Base-by-base conservation (phyloP, 2,888 invertebrate species). In the Orthonevra nobilis region DNA sequence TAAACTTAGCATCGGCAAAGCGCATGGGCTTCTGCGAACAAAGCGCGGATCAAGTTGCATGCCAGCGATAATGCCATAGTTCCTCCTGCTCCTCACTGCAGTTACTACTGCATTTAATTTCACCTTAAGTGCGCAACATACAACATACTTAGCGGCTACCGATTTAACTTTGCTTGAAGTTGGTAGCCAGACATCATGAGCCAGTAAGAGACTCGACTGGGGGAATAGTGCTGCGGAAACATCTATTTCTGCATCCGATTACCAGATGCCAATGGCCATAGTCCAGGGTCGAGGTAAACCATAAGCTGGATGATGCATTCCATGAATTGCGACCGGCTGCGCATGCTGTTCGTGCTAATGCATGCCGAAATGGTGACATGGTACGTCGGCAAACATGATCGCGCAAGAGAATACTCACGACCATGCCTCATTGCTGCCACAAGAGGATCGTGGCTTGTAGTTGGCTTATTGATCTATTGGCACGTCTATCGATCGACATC, bases 311-410 rank as follows among this genome's bases (percentile, higher is more conserved):
- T 46, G 44, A 56, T 56, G 38, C 66, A 68, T 68, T 68, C 20
- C 30, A 30, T 10, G 48, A 68, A 68, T 48, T 38, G 56, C 46
- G 56, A 17, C 46, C 46, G 56, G 36, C 46, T 68, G 56, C 46
- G 56, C 66, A 58, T 50, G 68, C 38, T 69, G 58, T 69, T 69
- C 48, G 68, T 58, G 68, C 56, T 58, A 69, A 69, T 69, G 40
- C 40, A 58, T 23, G n/a, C 15, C 17, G 9, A 58, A 40, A 17
- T 58, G 58, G 26, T 40, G 58, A 58, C 40, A 50, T 38, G 38
- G 10, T 38, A 40, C 56, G 38, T 34, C 20, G 19, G 1, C 9
- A n/a, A n/a, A n/a, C n/a, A n/a, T n/a, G n/a, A n/a, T n/a, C n/a
- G 15, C 32, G 15, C 17, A 5, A 10, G 28, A 3, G 30, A 1